Percentiles rank a stretch among this genome's conserved stretches.
Evolutionary conservation across 2,113 vertebrate genomes (phyloP).

Genomic region (Reinhardtius hippoglossoides): DNA sequence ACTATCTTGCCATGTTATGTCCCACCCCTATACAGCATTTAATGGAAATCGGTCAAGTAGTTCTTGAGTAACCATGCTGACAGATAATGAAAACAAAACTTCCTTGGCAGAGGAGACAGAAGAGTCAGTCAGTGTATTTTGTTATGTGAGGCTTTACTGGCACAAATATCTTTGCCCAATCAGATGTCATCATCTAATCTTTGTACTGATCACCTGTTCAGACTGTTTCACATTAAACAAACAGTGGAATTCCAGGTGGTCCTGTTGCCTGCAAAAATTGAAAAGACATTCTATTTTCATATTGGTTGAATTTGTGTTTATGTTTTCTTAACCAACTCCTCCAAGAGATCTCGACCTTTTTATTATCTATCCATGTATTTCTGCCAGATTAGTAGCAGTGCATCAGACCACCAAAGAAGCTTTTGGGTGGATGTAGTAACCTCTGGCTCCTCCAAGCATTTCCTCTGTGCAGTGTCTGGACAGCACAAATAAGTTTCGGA

Average conservation of each 20-base stretch:
- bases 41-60: too few species aligned
- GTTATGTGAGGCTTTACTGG: not conserved
- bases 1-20: too few species aligned
- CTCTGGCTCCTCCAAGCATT: slow-evolving; percentile 29
- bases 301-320: too few species aligned
- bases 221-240: not conserved
- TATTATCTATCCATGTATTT: not conserved
- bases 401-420: slow-evolving; percentile 1
- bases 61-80: too few species aligned
- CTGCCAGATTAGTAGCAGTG: not conserved
- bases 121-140: not conserved
- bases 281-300: too few species aligned
- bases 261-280: too few species aligned
- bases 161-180: not conserved
- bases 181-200: not conserved
- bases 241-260: not conserved
- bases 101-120: too few species aligned
- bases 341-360: not conserved
- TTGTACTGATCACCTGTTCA: not conserved
- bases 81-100: too few species aligned
- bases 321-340: too few species aligned
- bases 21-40: not conserved
- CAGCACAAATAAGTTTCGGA: slow-evolving; percentile 70
- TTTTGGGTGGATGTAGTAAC: slow-evolving; percentile 7
- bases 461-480: slow-evolving; percentile 51